Percentiles rank a stretch among this genome's conserved stretches.
Conservation (phyloP, 2,797 vertebrate genomes). For the Etheostoma nigrum region DNA sequence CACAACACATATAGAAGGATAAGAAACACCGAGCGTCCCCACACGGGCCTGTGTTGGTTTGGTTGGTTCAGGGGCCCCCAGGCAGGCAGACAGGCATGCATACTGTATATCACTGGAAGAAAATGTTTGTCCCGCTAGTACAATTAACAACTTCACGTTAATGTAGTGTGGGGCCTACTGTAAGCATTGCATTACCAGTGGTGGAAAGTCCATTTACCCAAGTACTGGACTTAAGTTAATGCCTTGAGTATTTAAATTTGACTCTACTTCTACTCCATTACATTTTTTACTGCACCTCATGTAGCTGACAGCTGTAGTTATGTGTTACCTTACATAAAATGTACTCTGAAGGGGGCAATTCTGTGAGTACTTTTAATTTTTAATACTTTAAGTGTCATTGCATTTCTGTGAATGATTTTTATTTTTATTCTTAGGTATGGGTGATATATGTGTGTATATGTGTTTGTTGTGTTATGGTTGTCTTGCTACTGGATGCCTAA, state of each 20-base stretch:
- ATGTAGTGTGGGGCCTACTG: constrained; percentile 5
- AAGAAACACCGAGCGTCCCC: neutral
- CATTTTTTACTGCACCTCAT: neutral
- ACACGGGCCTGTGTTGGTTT: constrained; percentile 14
- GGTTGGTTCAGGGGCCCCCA: constrained; percentile 31
- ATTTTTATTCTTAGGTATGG: too few species aligned
- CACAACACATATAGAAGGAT: neutral
- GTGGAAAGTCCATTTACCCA: neutral
- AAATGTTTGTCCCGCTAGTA: constrained; percentile 24
- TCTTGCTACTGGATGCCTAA: too few species aligned
- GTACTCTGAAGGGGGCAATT: too few species aligned
- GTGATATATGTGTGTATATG: too few species aligned
- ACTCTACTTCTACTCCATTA: neutral
- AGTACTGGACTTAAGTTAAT: neutral
- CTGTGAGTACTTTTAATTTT: too few species aligned
- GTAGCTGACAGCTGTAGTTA: neutral
- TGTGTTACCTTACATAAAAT: neutral
- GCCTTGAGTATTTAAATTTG: neutral
- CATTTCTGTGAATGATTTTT: too few species aligned
- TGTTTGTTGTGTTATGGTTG: too few species aligned
- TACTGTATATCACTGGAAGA: constrained; percentile 19
- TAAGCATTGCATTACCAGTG: neutral
- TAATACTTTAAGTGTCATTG: too few species aligned
- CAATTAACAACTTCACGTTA: constrained; percentile 1
- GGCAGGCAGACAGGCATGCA: constrained; percentile 6